phyloP scores from a whole-genome alignment of 2,888 invertebrate species.

The Strigamia transsilvanica region DNA sequence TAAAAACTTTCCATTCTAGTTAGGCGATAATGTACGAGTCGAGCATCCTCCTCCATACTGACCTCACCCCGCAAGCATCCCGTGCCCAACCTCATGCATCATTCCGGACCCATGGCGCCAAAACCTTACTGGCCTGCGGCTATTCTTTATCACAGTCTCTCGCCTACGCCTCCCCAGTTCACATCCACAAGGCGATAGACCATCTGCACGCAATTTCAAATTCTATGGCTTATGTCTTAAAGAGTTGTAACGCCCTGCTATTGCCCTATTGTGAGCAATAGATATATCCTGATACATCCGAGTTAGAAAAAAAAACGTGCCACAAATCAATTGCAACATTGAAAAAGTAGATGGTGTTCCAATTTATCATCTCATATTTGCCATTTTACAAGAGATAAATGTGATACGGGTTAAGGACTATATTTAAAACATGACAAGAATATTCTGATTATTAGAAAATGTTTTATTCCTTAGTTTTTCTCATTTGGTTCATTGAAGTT shows the following conservation, averaged over 20 bases:
- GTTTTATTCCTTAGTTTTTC: not conserved
- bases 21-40: slow-evolving; percentile 18
- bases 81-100: slow-evolving; percentile 26
- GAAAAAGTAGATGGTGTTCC: slow-evolving; percentile 32
- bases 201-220: slow-evolving; percentile 35
- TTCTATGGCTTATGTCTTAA: slow-evolving; percentile 38
- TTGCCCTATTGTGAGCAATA: slow-evolving; percentile 38
- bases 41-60: slow-evolving; percentile 30
- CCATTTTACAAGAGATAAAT: slow-evolving; percentile 22
- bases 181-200: slow-evolving; percentile 35
- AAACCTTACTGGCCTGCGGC: slow-evolving; percentile 34
- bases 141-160: slow-evolving; percentile 33
- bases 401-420: not conserved
- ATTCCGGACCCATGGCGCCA: slow-evolving; percentile 38
- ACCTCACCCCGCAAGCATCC: slow-evolving; percentile 34
- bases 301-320: slow-evolving; percentile 24
- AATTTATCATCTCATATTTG: slow-evolving; percentile 32
- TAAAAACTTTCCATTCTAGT: slow-evolving; percentile 32
- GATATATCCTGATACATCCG: slow-evolving; percentile 38
- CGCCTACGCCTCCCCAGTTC: not conserved
- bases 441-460: not conserved
- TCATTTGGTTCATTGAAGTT: not conserved
- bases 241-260: slow-evolving; percentile 38
- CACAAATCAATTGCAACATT: slow-evolving; percentile 34
- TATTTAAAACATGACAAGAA: slow-evolving; percentile 11